These are phyloP conservation scores for Charaxes varanes DNA, from an alignment of 1,140 invertebrate genomes.

Conservation along the genomic window DNA sequence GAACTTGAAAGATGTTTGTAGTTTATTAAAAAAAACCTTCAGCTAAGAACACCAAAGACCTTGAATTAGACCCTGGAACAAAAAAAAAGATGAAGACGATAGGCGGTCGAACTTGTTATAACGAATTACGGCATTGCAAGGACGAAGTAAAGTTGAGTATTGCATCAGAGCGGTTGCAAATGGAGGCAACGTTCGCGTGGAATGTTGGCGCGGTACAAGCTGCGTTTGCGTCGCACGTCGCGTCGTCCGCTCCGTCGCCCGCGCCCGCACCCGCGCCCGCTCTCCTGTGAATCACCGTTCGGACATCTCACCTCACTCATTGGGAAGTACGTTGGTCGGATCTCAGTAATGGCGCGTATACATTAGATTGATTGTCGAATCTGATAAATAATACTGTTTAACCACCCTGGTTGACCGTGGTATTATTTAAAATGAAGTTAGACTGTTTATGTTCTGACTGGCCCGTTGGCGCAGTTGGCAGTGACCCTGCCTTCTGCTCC, in stretches of 20 bases:
- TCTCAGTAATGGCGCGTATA: too few species aligned
- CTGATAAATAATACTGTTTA: too few species aligned
- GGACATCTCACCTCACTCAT: slow-evolving; percentile 33
- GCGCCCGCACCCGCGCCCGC: slow-evolving; percentile 30
- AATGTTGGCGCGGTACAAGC: slow-evolving; percentile 51
- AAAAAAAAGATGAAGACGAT: slow-evolving; percentile 61
- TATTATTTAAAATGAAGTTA: too few species aligned
- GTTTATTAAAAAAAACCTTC: too few species aligned
- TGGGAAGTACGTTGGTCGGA: slow-evolving; percentile 60
- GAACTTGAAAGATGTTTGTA: slow-evolving; percentile 17
- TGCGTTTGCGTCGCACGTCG: slow-evolving; percentile 16
- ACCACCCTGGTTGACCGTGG: too few species aligned
- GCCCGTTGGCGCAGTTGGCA: too few species aligned
- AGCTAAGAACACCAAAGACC: slow-evolving; percentile 59
- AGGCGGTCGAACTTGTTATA: slow-evolving; percentile 63
- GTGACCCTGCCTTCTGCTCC: too few species aligned
- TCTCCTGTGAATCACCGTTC: slow-evolving; percentile 47
- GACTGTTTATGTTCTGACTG: too few species aligned
- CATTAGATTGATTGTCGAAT: slow-evolving; percentile 13
- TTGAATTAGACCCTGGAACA: slow-evolving; percentile 48
- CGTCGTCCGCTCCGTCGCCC: slow-evolving; percentile 29
- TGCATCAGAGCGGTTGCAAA: slow-evolving; percentile 64
- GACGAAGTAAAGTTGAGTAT: slow-evolving; percentile 73
- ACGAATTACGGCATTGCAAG: slow-evolving; percentile 73
- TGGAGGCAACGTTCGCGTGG: slow-evolving; percentile 64